A percentile compares a stretch with the other conserved stretches of the same genome.
Evolutionary conservation across 2,797 vertebrate species (phyloP).

Genomic region (Aeoliscus strigatus): DNA sequence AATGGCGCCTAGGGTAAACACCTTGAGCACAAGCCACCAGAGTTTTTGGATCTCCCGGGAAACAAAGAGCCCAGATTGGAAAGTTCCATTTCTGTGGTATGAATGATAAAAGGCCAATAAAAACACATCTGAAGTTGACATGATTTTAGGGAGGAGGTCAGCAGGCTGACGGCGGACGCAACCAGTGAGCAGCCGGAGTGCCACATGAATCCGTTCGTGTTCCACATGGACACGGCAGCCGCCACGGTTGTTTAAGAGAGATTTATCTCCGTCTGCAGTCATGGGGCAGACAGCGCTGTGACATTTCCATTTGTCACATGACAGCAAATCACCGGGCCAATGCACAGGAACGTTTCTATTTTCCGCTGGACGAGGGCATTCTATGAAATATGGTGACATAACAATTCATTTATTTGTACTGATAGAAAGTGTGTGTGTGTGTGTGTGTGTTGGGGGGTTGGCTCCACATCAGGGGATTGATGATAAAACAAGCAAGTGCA

Average conservation of each 20-base stretch:
- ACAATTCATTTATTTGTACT: constrained; percentile 5
- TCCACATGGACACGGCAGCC: constrained; percentile 44
- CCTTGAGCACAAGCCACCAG: no score
- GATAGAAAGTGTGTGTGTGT: no score
- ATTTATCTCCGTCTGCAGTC: constrained; percentile 38
- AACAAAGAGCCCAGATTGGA: no score
- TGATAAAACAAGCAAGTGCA: no score
- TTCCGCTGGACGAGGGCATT: constrained; percentile 2
- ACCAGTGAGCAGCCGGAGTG: not conserved
- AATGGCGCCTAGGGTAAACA: no score
- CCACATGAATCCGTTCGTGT: constrained; percentile 38
- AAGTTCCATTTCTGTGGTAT: not conserved
- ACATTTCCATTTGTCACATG: constrained; percentile 59
- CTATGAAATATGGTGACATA: constrained; percentile 17
- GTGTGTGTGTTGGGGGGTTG: no score
- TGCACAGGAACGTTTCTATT: constrained; percentile 14
- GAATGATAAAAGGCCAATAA: constrained; percentile 4
- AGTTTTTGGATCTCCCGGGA: no score
- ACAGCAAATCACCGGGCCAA: constrained; percentile 33
- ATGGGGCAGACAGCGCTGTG: constrained; percentile 21
- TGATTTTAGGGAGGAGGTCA: constrained; percentile 9
- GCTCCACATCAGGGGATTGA: constrained; percentile 8
- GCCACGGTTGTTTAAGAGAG: constrained; percentile 50
- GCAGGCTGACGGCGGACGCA: constrained; percentile 11
- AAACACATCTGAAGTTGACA: constrained; percentile 6